phyloP scores from a whole-genome alignment of 2,113 vertebrate genomes.

The Larimichthys polyactis region DNA sequence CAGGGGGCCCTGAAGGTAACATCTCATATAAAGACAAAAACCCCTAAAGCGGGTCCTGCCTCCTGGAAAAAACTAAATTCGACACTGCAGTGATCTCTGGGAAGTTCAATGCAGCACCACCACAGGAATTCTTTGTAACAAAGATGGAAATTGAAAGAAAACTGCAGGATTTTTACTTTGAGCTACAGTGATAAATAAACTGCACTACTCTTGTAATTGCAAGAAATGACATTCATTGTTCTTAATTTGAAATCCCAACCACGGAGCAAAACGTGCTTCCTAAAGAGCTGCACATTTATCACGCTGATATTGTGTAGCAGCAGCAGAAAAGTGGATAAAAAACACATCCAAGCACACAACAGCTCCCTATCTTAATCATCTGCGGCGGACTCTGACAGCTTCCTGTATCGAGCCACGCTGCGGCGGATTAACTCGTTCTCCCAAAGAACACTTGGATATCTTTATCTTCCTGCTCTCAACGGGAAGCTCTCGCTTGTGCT shows the following conservation, averaged over 20 bases:
- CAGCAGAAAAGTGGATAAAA: constrained; percentile 22
- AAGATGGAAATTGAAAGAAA: neutral
- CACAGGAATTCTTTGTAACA: neutral
- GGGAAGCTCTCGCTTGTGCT: neutral
- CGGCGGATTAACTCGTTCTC: constrained; percentile 21
- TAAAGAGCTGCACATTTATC: neutral
- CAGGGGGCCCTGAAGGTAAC: neutral
- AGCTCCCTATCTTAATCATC: constrained; percentile 48
- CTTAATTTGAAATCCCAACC: neutral
- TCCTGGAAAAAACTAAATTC: neutral
- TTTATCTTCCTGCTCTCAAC: constrained; percentile 23
- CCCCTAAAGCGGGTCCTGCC: neutral
- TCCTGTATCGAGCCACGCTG: constrained; percentile 12
- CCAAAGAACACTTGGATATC: constrained; percentile 39
- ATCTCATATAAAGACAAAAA: neutral
- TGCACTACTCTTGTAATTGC: neutral
- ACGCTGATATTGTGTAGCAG: neutral
- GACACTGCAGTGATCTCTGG: too few species aligned
- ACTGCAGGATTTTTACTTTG: neutral
- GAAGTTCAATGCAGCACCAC: too few species aligned
- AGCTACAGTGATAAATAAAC: neutral
- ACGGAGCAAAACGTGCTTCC: neutral
- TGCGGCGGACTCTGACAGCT: constrained; percentile 35
- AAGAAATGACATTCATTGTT: neutral
- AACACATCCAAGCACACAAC: neutral